Evolutionary conservation across 2,888 invertebrate species (phyloP).

Genomic region (Palloptera scutellata): DNA sequence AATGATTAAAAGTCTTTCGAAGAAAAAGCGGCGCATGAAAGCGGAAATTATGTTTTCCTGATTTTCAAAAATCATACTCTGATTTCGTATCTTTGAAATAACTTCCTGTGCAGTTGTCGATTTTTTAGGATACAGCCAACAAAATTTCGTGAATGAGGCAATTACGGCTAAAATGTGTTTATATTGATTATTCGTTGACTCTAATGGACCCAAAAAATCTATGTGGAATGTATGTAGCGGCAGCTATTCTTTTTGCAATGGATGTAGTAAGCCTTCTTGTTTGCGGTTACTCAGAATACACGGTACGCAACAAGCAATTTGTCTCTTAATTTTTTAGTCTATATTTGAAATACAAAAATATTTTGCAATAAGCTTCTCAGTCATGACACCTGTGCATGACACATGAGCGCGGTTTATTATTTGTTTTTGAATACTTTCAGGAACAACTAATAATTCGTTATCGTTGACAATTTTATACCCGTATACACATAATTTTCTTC

Average conservation of each 20-base stretch:
- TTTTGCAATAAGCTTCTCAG: too few species aligned
- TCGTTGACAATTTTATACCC: too few species aligned
- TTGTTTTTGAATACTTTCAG: too few species aligned
- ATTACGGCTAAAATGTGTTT: conserved; percentile 54
- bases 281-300: too few species aligned
- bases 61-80: conserved; percentile 54
- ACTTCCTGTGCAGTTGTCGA: conserved; percentile 48
- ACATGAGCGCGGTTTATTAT: too few species aligned
- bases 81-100: conserved; percentile 46
- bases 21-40: conserved; percentile 48
- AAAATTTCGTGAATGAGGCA: conserved; percentile 56
- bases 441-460: too few species aligned
- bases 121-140: conserved; percentile 54
- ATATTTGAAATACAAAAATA: too few species aligned
- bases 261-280: too few species aligned
- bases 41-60: conserved; percentile 53
- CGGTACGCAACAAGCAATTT: too few species aligned
- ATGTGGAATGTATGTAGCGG: conserved; percentile 41
- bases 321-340: too few species aligned
- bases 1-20: conserved; percentile 47
- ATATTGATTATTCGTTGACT: conserved; percentile 45
- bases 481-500: conserved; percentile 35
- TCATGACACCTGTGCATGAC: too few species aligned
- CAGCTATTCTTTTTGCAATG: conserved; percentile 34
- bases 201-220: conserved; percentile 56